Evolutionary conservation across 2,113 vertebrate genomes (phyloP).

Genomic region (Sterrhoptilus dennistouni): DNA sequence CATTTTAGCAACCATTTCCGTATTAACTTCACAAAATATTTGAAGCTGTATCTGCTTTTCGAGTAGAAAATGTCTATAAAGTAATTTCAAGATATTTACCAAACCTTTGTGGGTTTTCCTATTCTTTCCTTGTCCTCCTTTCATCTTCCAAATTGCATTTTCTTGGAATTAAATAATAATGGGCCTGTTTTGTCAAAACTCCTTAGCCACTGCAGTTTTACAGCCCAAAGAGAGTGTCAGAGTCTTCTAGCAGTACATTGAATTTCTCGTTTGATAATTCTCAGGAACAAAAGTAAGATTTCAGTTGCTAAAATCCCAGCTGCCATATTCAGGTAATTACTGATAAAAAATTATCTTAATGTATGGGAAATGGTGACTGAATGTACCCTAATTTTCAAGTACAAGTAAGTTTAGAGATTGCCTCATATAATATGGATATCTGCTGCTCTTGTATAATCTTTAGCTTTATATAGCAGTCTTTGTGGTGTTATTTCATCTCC

Average conservation of each 20-base stretch:
- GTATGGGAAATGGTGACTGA: neutral
- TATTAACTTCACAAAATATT: neutral
- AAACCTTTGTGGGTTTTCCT: neutral
- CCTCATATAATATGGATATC: neutral
- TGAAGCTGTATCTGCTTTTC: neutral
- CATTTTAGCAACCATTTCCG: neutral
- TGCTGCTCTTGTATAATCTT: neutral
- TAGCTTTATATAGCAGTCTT: neutral
- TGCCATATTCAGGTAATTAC: constrained; percentile 50
- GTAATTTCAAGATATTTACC: neutral
- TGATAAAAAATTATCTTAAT: neutral
- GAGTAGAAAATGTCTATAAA: neutral
- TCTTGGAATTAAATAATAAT: constrained; percentile 32
- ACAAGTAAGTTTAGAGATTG: neutral
- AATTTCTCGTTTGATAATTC: constrained; percentile 41
- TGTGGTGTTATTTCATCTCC: constrained; percentile 26
- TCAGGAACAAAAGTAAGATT: constrained; percentile 38
- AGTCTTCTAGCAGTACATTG: constrained; percentile 21
- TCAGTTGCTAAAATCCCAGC: constrained; percentile 44
- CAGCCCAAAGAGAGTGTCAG: neutral
- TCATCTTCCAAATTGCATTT: constrained; percentile 28
- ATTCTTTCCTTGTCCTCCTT: constrained; percentile 27
- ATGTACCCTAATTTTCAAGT: constrained; percentile 9
- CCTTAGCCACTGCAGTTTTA: constrained; percentile 12
- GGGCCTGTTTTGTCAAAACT: constrained; percentile 32